phyloP scores from a whole-genome alignment of 2,888 invertebrate species.

The Suillia variegata region DNA sequence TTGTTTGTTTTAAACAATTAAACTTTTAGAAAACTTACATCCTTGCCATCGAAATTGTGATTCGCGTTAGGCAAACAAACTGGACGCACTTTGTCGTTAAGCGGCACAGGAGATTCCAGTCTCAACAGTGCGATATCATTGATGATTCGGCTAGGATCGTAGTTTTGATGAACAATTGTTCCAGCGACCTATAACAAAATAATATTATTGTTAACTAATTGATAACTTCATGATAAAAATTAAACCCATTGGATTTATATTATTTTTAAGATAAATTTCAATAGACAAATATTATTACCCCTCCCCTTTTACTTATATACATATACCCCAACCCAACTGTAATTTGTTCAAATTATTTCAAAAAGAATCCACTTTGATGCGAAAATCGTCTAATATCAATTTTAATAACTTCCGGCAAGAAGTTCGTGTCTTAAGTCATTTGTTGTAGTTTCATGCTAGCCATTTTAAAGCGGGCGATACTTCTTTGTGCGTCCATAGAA shows the following conservation, averaged over 20 bases:
- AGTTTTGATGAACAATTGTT: slow-evolving; percentile 47
- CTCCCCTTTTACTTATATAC: too few species aligned
- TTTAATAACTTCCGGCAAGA: too few species aligned
- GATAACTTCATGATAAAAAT: neutral
- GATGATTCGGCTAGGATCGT: slow-evolving; percentile 47
- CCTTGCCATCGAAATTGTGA: slow-evolving; percentile 50
- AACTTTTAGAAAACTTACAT: slow-evolving; percentile 49
- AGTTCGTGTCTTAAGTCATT: neutral
- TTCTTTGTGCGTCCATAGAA: slow-evolving; percentile 49
- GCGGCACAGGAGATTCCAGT: slow-evolving; percentile 47
- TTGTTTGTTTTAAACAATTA: too few species aligned
- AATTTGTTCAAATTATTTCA: too few species aligned
- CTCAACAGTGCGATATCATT: slow-evolving; percentile 56
- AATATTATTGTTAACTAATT: neutral
- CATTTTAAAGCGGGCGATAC: too few species aligned
- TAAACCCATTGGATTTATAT: too few species aligned
- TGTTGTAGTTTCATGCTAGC: too few species aligned
- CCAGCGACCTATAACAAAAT: slow-evolving; percentile 33
- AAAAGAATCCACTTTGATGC: too few species aligned
- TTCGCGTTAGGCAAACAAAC: slow-evolving; percentile 51
- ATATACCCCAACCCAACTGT: too few species aligned
- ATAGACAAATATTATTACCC: too few species aligned
- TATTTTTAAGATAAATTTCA: too few species aligned
- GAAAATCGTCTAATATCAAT: too few species aligned
- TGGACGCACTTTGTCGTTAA: slow-evolving; percentile 49